Conservation (phyloP, 2,888 invertebrate species). For the Drosophila siamana region DNA sequence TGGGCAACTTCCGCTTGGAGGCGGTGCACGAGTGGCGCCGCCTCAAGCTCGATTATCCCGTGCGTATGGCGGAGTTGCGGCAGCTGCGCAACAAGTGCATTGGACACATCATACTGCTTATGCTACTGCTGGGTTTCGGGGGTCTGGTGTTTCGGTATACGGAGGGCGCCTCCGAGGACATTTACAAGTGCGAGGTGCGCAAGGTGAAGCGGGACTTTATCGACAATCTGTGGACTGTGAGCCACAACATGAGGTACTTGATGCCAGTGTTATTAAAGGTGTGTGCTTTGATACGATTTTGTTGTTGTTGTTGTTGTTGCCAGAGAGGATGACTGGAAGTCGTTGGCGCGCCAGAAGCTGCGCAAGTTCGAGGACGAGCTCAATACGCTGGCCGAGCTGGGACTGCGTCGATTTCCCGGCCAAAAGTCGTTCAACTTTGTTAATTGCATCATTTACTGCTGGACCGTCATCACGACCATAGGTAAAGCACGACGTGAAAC, state of each 20-base stretch:
- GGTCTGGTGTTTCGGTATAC: conserved; percentile 92
- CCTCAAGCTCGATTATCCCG: conserved; percentile 87
- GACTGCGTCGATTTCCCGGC: conserved; percentile 93
- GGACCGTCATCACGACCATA: conserved; percentile 95
- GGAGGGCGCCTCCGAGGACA: conserved; percentile 94
- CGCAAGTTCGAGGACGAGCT: conserved; percentile 94
- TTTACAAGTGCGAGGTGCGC: conserved; percentile 95
- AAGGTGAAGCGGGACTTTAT: conserved; percentile 94
- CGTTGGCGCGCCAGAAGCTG: conserved; percentile 91
- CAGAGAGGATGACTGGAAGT: conserved; percentile 96
- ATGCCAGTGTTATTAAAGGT: neutral
- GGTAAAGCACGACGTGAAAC: conserved; percentile 87
- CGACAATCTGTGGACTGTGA: conserved; percentile 92
- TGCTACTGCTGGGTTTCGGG: conserved; percentile 91
- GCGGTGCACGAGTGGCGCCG: conserved; percentile 86
- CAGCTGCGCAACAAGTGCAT: conserved; percentile 89
- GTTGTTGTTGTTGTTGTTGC: no score
- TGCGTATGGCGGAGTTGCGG: conserved; percentile 87
- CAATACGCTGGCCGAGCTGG: conserved; percentile 93
- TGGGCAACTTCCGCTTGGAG: conserved; percentile 85
- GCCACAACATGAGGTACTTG: conserved; percentile 89
- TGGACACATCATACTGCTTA: conserved; percentile 89
- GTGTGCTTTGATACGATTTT: conserved; percentile 13
- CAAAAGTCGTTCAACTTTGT: conserved; percentile 95
- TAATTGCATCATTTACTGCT: conserved; percentile 93